Conservation (phyloP, 2,797 vertebrate genomes). For the Ctenosaura bakeri region DNA sequence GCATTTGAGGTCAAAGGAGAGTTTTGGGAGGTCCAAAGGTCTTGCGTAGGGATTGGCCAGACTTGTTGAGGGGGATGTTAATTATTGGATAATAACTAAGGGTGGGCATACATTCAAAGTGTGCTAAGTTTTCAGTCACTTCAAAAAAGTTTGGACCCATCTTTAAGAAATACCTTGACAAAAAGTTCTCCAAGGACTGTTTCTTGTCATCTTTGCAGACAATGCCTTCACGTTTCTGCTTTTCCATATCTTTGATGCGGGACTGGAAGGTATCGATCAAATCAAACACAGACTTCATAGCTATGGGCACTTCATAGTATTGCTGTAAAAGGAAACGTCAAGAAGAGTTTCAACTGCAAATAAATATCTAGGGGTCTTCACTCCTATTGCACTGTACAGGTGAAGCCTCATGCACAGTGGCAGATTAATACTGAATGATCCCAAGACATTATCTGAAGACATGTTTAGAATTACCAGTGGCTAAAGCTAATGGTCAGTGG, state of each 20-base stretch:
- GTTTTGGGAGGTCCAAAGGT: neutral
- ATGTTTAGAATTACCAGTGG: neutral
- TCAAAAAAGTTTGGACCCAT: slow-evolving; percentile 22
- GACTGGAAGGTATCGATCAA: slow-evolving; percentile 96
- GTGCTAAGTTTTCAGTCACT: slow-evolving; percentile 24
- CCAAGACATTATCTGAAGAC: neutral
- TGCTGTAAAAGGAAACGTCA: slow-evolving; percentile 83
- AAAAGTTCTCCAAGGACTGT: slow-evolving; percentile 95
- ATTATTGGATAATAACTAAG: no score
- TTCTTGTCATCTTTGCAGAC: slow-evolving; percentile 97
- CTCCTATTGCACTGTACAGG: neutral
- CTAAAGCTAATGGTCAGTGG: neutral
- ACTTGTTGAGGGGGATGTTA: neutral
- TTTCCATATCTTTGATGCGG: slow-evolving; percentile 97
- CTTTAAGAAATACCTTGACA: slow-evolving; percentile 88
- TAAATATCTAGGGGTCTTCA: slow-evolving; percentile 7
- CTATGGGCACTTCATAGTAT: slow-evolving; percentile 96
- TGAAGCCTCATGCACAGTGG: neutral
- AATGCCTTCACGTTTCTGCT: slow-evolving; percentile 94
- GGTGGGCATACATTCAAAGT: neutral
- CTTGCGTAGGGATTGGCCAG: neutral
- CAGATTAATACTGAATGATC: neutral
- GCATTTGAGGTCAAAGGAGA: neutral
- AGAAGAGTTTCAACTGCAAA: slow-evolving; percentile 16
- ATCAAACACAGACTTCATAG: slow-evolving; percentile 97